Percentiles rank a stretch among this genome's conserved stretches.
Evolutionary conservation across 2,888 invertebrate species (phyloP).

Genomic region (Brachypterus glaber): DNA sequence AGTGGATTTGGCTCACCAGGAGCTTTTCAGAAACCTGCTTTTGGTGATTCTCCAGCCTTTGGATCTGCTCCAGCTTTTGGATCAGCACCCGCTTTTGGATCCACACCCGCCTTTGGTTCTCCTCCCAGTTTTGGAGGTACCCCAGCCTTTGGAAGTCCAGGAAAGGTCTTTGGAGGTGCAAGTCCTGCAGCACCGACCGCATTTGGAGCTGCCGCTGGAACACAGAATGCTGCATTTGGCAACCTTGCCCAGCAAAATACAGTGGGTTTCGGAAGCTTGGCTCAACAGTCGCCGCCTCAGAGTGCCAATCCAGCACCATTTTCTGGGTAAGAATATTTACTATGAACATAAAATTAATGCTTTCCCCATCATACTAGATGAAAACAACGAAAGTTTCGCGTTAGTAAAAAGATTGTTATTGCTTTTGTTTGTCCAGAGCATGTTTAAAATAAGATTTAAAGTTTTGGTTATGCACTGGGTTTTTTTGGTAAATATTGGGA

Average conservation of each 20-base stretch:
- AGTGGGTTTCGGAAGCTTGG: constrained; percentile 54
- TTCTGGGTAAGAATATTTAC: constrained; percentile 34
- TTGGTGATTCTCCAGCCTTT: constrained; percentile 33
- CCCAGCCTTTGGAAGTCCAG: constrained; percentile 38
- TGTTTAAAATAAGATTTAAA: too few relatives aligned
- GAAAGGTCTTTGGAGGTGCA: constrained; percentile 37
- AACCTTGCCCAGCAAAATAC: constrained; percentile 55
- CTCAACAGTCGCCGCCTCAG: constrained; percentile 44
- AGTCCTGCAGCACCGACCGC: constrained; percentile 9
- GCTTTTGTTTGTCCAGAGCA: too few relatives aligned
- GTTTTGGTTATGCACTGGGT: too few relatives aligned
- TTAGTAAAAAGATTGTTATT: too few relatives aligned
- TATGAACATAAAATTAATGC: constrained; percentile 22
- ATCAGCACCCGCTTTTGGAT: constrained; percentile 32
- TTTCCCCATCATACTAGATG: too few relatives aligned
- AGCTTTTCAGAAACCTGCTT: constrained; percentile 30
- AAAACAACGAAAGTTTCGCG: too few relatives aligned
- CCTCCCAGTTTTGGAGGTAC: constrained; percentile 43
- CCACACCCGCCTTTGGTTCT: constrained; percentile 39
- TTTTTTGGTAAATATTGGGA: too few relatives aligned
- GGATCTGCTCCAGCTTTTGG: constrained; percentile 35
- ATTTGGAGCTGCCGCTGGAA: constrained; percentile 41
- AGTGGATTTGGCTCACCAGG: constrained; percentile 37
- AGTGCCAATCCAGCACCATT: constrained; percentile 34
- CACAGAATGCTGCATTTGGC: constrained; percentile 44